phyloP scores from a whole-genome alignment of 2,888 invertebrate species.

The Aleiodes testaceus region DNA sequence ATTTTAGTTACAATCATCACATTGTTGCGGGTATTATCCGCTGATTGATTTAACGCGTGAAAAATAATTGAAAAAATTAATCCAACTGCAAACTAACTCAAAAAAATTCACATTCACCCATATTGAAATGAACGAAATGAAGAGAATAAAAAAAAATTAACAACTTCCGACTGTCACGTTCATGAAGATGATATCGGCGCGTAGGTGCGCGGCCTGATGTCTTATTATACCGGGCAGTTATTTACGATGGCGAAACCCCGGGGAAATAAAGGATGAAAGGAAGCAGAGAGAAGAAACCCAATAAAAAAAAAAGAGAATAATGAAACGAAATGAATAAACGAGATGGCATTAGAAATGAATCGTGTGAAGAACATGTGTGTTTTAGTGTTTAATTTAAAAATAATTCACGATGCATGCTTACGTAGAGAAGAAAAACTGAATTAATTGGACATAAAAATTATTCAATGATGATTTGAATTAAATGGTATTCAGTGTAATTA shows the following conservation, averaged over 20 bases:
- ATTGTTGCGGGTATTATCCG: slow-evolving; percentile 54
- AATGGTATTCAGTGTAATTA: slow-evolving; percentile 17
- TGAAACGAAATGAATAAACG: background rate
- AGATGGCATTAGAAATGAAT: slow-evolving; percentile 14
- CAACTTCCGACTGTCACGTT: slow-evolving; percentile 64
- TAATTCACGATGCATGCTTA: too few species aligned
- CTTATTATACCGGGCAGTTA: slow-evolving; percentile 66
- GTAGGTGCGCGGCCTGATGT: slow-evolving; percentile 66
- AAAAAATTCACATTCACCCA: too few species aligned
- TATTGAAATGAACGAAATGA: slow-evolving; percentile 3
- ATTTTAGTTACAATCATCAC: slow-evolving; percentile 56
- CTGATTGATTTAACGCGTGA: too few species aligned
- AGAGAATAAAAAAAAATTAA: slow-evolving; percentile 53
- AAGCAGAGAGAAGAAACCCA: slow-evolving; percentile 29
- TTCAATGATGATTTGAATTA: slow-evolving; percentile 22
- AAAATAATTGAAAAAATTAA: too few species aligned
- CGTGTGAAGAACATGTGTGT: slow-evolving; percentile 30
- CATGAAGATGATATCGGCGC: slow-evolving; percentile 66
- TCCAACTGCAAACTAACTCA: too few species aligned
- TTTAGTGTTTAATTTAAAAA: slow-evolving; percentile 15
- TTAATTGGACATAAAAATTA: slow-evolving; percentile 14
- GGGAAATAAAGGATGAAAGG: slow-evolving; percentile 40
- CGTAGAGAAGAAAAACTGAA: background rate
- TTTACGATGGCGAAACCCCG: slow-evolving; percentile 61
- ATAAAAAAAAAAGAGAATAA: slow-evolving; percentile 32